Evolutionary conservation across 2,888 invertebrate species (phyloP).

Genomic region (Ennomos quercinarius): DNA sequence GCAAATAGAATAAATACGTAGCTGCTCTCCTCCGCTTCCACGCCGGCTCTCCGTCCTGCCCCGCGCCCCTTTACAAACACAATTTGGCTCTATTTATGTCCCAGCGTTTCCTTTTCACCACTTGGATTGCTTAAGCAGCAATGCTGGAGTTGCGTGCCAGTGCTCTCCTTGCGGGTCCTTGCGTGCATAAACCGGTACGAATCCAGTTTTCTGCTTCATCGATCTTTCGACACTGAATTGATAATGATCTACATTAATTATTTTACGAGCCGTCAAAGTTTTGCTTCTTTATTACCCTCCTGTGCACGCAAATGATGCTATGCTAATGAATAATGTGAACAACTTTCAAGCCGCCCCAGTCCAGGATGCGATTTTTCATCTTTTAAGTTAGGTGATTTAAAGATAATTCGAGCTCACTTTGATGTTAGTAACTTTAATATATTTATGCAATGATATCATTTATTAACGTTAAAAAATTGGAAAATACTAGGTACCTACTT

Average conservation of each 20-base stretch:
- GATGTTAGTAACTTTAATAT: too few species aligned
- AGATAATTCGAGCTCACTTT: background rate
- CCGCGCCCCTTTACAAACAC: conserved; percentile 70
- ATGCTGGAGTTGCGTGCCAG: conserved; percentile 49
- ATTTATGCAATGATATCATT: too few species aligned
- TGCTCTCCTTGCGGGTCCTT: conserved; percentile 44
- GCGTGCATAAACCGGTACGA: conserved; percentile 59
- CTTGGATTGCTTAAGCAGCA: conserved; percentile 47
- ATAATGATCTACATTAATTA: conserved; percentile 60
- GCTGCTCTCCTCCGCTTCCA: conserved; percentile 59
- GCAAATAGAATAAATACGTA: conserved; percentile 82
- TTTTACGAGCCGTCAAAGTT: conserved; percentile 49
- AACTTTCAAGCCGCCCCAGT: conserved; percentile 15
- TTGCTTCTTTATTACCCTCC: conserved; percentile 48
- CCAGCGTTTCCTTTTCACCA: conserved; percentile 50
- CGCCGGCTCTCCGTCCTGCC: conserved; percentile 55
- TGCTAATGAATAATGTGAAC: conserved; percentile 41
- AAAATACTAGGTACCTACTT: too few species aligned
- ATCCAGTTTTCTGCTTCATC: conserved; percentile 50
- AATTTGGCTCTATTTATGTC: conserved; percentile 77
- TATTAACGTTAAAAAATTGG: too few species aligned
- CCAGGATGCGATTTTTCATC: conserved; percentile 1
- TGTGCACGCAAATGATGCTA: conserved; percentile 29
- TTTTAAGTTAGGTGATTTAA: conserved; percentile 3
- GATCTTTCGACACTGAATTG: conserved; percentile 57